Percentiles rank a stretch among this genome's conserved stretches.
Conservation (phyloP, 2,797 vertebrate genomes). For the Caiman crocodilus region DNA sequence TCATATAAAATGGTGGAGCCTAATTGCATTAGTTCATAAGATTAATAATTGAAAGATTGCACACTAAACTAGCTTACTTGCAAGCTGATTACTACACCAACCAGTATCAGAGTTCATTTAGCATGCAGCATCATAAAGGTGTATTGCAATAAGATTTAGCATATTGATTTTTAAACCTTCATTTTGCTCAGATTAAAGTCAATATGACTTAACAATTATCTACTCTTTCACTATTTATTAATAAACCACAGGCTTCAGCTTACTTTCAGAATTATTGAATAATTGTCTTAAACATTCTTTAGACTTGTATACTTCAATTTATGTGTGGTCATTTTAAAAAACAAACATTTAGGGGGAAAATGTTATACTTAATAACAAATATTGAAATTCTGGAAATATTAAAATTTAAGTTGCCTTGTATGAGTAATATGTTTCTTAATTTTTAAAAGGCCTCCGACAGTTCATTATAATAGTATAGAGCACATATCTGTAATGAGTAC, state of each 20-base stretch:
- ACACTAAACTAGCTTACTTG: background rate
- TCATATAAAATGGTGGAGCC: background rate
- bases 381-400: too few species aligned
- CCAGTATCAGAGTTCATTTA: background rate
- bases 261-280: background rate
- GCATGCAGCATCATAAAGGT: background rate
- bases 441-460: too few species aligned
- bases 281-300: background rate
- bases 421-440: too few species aligned
- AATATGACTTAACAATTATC: background rate
- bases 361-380: background rate
- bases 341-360: background rate
- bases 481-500: too few species aligned
- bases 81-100: too few species aligned
- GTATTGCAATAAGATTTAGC: background rate
- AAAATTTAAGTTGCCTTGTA: too few species aligned
- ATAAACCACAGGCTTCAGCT: background rate
- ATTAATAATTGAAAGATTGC: background rate
- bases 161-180: rapidly evolving
- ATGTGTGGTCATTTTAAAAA: background rate
- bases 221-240: too few species aligned
- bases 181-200: background rate
- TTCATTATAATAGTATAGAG: too few species aligned
- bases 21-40: rapidly evolving
- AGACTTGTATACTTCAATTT: background rate